These are phyloP conservation scores for Gymnocypris eckloni DNA, from an alignment of 2,797 vertebrate genomes.

Conservation along the genomic window DNA sequence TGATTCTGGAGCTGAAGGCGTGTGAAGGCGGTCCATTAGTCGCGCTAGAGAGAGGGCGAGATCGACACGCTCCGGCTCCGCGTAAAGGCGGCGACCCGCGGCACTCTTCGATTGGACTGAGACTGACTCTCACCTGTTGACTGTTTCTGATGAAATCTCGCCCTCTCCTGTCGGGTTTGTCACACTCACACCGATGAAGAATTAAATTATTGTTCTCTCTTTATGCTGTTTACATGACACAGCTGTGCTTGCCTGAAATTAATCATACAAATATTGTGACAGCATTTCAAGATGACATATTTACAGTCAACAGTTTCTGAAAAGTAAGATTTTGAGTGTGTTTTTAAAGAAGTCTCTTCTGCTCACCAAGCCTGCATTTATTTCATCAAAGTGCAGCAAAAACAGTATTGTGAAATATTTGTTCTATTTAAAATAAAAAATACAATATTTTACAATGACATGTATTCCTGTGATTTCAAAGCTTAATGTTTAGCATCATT, in stretches of 20 bases:
- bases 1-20: constrained; percentile 4
- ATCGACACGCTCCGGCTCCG: not conserved
- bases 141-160: constrained; percentile 15
- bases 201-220: not conserved
- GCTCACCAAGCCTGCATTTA: too few species aligned
- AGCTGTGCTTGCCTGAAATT: too few species aligned
- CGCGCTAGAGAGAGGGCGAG: not conserved
- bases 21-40: constrained; percentile 27
- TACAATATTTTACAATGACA: not conserved
- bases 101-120: not conserved
- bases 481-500: too few species aligned
- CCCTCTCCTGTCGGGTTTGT: constrained; percentile 5
- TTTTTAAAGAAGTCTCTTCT: too few species aligned
- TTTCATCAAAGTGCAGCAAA: too few species aligned
- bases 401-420: too few species aligned
- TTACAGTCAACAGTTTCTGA: too few species aligned
- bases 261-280: too few species aligned
- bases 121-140: constrained; percentile 19
- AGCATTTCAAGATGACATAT: too few species aligned
- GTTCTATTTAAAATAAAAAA: too few species aligned
- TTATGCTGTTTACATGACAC: too few species aligned
- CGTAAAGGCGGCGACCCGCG: constrained; percentile 2
- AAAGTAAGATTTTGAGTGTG: too few species aligned
- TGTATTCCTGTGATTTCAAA: not conserved
- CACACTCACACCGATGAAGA: not conserved